Percentiles rank a stretch among this genome's conserved stretches.
These are phyloP conservation scores for Geopemphigus sp. DNA, from an alignment of 1,140 invertebrate species.

Conservation along the genomic window DNA sequence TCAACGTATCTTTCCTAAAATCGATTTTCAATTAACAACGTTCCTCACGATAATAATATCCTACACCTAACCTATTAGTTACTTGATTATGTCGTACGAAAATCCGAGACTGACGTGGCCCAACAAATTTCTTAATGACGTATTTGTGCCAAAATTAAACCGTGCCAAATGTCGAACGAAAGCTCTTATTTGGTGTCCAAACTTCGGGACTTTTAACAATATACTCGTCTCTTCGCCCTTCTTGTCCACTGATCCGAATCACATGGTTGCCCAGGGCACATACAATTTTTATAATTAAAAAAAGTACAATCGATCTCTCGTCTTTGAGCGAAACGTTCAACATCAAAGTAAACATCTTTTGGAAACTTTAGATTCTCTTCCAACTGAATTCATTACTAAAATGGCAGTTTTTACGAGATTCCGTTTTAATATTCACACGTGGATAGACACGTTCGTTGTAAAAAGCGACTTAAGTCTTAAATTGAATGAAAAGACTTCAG, in stretches of 20 bases:
- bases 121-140: background rate
- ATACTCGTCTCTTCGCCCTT: background rate
- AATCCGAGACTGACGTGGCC: background rate
- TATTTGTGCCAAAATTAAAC: background rate
- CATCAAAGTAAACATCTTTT: background rate
- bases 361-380: background rate
- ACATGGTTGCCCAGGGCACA: background rate
- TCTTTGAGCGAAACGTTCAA: background rate
- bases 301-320: background rate
- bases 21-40: no score
- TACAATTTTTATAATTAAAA: background rate
- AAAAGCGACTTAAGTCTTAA: background rate
- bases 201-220: background rate
- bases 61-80: no score
- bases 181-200: background rate
- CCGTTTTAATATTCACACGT: constrained; percentile 5
- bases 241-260: background rate
- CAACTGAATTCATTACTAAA: constrained; percentile 15
- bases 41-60: no score
- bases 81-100: background rate
- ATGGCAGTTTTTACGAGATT: background rate
- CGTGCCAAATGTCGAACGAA: background rate
- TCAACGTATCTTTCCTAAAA: no score
- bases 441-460: background rate
- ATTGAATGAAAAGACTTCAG: background rate